Evolutionary conservation across 2,888 invertebrate species (phyloP).

Genomic region (Thelaira solivaga): DNA sequence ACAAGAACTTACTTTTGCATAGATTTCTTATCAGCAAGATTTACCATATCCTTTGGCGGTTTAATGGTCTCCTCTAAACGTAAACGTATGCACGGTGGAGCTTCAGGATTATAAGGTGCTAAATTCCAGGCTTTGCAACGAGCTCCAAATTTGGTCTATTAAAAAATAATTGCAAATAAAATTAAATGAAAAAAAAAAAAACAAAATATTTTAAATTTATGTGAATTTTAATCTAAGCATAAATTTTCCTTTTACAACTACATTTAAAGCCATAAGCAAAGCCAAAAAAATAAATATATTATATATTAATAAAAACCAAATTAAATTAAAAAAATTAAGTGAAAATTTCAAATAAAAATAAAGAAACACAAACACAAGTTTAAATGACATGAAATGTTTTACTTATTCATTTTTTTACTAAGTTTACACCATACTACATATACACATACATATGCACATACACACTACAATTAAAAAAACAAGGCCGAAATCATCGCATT

Average conservation of each 20-base stretch:
- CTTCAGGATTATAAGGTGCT: constrained; percentile 79
- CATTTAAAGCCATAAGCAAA: constrained; percentile 56
- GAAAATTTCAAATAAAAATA: neutral
- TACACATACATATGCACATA: neutral
- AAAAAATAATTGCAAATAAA: neutral
- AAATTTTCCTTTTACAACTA: constrained; percentile 28
- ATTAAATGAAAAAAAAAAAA: neutral
- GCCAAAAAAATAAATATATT: constrained; percentile 26
- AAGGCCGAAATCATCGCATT: no score
- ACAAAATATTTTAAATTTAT: no score
- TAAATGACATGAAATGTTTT: constrained; percentile 48
- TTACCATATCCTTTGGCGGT: constrained; percentile 71
- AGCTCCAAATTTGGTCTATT: constrained; percentile 87
- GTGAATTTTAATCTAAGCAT: neutral
- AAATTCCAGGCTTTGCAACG: constrained; percentile 89
- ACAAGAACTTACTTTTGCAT: constrained; percentile 71
- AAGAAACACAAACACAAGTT: constrained; percentile 12
- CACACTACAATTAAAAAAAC: neutral
- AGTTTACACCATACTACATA: constrained; percentile 1
- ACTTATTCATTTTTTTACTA: constrained; percentile 18
- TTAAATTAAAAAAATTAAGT: constrained; percentile 18
- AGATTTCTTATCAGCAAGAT: constrained; percentile 72
- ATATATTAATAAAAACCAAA: neutral
- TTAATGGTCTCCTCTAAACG: constrained; percentile 81
- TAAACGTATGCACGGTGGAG: constrained; percentile 80